Evolutionary conservation across 2,113 vertebrate genomes (phyloP).

Genomic region (Dendrocopos noguchii): DNA sequence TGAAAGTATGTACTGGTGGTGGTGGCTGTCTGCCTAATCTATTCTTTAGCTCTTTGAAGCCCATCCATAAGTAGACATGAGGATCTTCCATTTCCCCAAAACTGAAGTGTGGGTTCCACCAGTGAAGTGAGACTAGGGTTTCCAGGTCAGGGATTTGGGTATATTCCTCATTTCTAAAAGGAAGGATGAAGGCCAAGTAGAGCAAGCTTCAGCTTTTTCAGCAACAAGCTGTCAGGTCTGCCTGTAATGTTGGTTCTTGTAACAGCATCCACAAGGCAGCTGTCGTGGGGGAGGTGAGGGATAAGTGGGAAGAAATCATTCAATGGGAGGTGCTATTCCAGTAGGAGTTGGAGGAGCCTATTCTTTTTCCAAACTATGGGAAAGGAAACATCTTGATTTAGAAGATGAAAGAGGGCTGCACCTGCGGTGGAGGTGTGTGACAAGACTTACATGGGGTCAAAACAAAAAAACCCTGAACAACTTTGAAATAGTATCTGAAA

Average conservation of each 20-base stretch:
- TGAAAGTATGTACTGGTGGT: not conserved
- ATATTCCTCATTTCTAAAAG: not conserved
- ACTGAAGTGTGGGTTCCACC: not conserved
- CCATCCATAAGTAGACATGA: not conserved
- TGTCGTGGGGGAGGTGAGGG: not conserved
- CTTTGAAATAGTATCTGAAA: not conserved
- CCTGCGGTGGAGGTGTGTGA: not conserved
- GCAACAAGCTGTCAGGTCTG: not conserved
- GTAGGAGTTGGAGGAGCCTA: not conserved
- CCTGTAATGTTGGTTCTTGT: not conserved
- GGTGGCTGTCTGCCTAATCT: not conserved
- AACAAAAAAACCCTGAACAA: not conserved
- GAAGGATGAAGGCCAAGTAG: not conserved
- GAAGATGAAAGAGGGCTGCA: not conserved
- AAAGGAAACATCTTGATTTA: conserved; percentile 38
- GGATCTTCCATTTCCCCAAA: not conserved
- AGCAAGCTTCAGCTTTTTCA: not conserved
- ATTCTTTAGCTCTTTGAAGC: not conserved
- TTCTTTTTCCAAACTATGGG: not conserved
- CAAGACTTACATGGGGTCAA: not conserved
- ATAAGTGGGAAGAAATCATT: not conserved
- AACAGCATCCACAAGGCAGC: not conserved
- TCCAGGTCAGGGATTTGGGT: not conserved
- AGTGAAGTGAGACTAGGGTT: not conserved
- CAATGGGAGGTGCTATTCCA: not conserved